These are phyloP conservation scores for Hepsetus odoe DNA, from an alignment of 2,113 vertebrate genomes.

Conservation along the genomic window DNA sequence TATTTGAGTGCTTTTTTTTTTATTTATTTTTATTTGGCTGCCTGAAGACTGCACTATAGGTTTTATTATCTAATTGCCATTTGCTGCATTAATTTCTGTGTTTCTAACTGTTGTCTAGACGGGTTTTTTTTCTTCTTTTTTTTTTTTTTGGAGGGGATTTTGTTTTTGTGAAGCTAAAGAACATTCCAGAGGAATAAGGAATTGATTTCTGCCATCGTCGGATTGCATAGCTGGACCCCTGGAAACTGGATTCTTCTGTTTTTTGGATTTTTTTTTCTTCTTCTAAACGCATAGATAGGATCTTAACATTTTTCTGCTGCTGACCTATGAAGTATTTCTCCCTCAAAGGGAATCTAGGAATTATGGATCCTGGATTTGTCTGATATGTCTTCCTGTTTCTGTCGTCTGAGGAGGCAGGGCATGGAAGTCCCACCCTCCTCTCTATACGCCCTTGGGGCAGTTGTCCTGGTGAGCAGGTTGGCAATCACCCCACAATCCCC, in stretches of 20 bases:
- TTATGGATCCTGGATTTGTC: conserved; percentile 72
- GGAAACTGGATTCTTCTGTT: conserved; percentile 31
- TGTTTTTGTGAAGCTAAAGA: conserved; percentile 14
- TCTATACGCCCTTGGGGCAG: conserved; percentile 60
- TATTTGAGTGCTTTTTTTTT: neutral
- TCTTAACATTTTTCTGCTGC: conserved; percentile 19
- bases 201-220: neutral
- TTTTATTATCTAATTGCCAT: neutral
- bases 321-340: conserved; percentile 27
- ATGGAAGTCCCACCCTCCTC: conserved; percentile 61
- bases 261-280: conserved; percentile 59
- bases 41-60: neutral
- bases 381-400: conserved; percentile 79
- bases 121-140: too few relatives aligned
- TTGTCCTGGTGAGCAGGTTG: conserved; percentile 63
- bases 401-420: conserved; percentile 74
- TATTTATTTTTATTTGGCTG: conserved; percentile 11
- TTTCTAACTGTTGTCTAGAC: neutral
- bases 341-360: conserved; percentile 66
- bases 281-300: conserved; percentile 49
- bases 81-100: neutral
- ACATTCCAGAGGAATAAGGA: conserved; percentile 27
- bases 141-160: conserved; percentile 6
- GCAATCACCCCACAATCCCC: conserved; percentile 62
- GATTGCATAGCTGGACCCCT: conserved; percentile 27